Conservation (phyloP, 2,888 invertebrate genomes). For the Stenchaetothrips biformis region DNA sequence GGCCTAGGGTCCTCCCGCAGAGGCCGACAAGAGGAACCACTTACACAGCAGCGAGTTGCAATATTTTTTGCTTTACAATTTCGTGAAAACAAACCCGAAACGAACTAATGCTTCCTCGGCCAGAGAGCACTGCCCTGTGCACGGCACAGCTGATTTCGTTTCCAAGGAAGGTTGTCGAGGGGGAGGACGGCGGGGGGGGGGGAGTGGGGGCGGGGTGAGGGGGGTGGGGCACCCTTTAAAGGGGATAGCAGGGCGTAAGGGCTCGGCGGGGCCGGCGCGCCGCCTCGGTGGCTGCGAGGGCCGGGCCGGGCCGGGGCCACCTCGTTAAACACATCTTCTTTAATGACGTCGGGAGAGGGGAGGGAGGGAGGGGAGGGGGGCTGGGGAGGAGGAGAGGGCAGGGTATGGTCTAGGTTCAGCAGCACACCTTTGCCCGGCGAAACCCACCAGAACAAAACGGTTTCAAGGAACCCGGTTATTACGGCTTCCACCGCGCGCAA, state of each 20-base stretch:
- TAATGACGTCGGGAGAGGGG: not conserved
- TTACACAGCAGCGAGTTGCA: too few relatives aligned
- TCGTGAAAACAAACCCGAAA: too few relatives aligned
- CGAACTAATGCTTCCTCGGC: too few relatives aligned
- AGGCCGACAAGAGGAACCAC: too few relatives aligned
- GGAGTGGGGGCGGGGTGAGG: not conserved
- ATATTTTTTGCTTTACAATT: too few relatives aligned
- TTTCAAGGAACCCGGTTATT: too few relatives aligned
- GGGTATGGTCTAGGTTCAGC: not conserved
- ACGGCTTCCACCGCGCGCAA: too few relatives aligned
- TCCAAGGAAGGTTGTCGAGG: not conserved
- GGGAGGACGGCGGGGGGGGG: not conserved
- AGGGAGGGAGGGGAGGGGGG: not conserved
- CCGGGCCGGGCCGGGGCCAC: not conserved
- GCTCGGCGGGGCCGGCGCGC: not conserved
- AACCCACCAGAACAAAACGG: too few relatives aligned
- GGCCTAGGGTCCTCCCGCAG: too few relatives aligned
- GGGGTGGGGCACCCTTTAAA: not conserved
- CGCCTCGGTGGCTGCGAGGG: not conserved
- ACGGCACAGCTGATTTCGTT: not conserved
- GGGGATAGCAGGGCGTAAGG: not conserved
- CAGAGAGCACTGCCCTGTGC: not conserved
- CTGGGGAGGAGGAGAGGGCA: not conserved
- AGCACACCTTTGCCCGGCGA: not conserved
- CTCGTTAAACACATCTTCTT: conserved; percentile 21